Evolutionary conservation across 2,888 invertebrate species (phyloP).

Genomic region (Lysandra coridon): DNA sequence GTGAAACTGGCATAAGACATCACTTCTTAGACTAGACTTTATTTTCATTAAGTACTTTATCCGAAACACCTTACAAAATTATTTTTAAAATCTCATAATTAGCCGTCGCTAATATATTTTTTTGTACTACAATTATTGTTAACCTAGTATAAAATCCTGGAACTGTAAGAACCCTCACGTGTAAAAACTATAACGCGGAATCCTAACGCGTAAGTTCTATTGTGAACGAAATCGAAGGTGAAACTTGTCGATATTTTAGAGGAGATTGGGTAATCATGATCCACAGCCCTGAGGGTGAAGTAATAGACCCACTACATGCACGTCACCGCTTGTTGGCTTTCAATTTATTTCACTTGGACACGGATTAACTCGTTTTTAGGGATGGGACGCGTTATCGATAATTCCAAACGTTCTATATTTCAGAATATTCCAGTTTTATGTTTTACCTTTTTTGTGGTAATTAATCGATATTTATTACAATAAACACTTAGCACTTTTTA

Average conservation of each 20-base stretch:
- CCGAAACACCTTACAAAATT: too few species aligned
- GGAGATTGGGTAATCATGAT: slow-evolving; percentile 25
- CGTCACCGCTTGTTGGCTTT: slow-evolving; percentile 50
- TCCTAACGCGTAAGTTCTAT: not conserved
- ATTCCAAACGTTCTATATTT: not conserved
- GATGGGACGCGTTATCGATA: slow-evolving; percentile 25
- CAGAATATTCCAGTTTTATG: too few species aligned
- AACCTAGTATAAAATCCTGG: not conserved
- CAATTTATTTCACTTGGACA: slow-evolving; percentile 50
- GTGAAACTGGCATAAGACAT: too few species aligned
- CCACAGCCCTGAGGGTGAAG: slow-evolving; percentile 33
- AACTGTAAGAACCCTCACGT: not conserved
- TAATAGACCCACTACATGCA: slow-evolving; percentile 50
- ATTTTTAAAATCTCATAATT: too few species aligned
- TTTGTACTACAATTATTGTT: not conserved
- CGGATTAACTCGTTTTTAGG: slow-evolving; percentile 29
- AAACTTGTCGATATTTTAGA: slow-evolving; percentile 3
- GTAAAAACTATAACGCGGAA: not conserved
- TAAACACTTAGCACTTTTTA: too few species aligned
- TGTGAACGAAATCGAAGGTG: not conserved
- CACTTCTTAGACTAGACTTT: too few species aligned
- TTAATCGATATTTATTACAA: too few species aligned
- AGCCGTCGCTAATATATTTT: too few species aligned
- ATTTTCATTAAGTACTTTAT: too few species aligned
- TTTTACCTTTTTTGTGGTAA: too few species aligned